Percentiles rank a stretch among this genome's conserved stretches.
Conservation (phyloP, 1,140 invertebrate genomes). For the Planococcus citri region DNA sequence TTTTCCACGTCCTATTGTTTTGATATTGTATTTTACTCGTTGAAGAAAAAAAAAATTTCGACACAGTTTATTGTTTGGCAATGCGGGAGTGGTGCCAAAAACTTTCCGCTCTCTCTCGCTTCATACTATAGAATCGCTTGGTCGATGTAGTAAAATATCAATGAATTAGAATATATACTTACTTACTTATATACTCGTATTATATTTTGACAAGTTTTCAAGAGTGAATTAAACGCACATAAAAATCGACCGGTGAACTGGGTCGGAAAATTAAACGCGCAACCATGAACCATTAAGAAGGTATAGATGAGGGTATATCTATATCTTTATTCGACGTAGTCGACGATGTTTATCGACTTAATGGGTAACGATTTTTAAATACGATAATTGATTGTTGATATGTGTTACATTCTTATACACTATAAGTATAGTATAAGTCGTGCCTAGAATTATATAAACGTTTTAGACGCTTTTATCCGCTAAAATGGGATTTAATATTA, state of each 20-base stretch:
- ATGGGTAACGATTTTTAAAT: neutral
- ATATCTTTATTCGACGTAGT: no score
- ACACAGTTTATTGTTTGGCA: neutral
- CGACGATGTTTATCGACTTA: neutral
- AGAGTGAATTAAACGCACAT: no score
- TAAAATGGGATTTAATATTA: constrained; percentile 1
- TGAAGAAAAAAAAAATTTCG: neutral
- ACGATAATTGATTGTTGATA: neutral
- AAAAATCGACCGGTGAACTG: no score
- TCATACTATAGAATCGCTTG: no score
- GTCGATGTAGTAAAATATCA: neutral
- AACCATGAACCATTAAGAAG: no score
- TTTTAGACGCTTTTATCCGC: neutral
- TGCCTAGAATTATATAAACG: no score
- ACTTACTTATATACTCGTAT: no score
- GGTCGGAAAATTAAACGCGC: no score
- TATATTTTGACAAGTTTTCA: no score
- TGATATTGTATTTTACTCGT: neutral
- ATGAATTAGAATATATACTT: neutral
- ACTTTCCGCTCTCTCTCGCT: neutral
- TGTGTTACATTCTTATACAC: neutral
- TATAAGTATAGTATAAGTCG: no score
- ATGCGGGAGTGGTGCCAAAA: neutral
- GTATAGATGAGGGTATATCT: no score
- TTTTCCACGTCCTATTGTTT: neutral